Conservation (phyloP, 2,888 invertebrate genomes). For the Galeopsomyia nigrocyanea region DNA sequence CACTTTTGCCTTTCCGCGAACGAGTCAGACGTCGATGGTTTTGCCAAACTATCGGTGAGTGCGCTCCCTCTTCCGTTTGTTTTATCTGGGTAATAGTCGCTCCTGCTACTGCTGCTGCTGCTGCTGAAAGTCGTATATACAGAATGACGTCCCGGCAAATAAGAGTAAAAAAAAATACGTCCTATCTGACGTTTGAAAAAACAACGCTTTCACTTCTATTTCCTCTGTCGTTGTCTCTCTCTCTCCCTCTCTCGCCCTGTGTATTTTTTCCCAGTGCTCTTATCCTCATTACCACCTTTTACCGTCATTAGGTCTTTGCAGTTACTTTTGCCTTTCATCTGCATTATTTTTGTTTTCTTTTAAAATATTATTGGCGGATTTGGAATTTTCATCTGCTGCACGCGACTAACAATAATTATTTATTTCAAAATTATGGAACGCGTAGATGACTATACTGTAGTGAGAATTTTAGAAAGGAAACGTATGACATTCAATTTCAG, state of each 20-base stretch:
- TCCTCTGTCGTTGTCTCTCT: background rate
- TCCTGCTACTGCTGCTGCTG: no score
- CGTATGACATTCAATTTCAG: no score
- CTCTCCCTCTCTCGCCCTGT: constrained; percentile 3
- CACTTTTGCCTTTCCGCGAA: background rate
- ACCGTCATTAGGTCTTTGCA: background rate
- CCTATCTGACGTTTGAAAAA: constrained; percentile 5
- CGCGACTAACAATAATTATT: no score
- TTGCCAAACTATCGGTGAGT: constrained; percentile 9
- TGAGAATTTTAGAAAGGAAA: no score
- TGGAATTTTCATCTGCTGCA: no score
- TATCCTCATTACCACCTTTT: constrained; percentile 32
- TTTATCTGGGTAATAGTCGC: constrained; percentile 28
- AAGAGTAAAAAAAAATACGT: background rate
- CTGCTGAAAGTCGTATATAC: background rate
- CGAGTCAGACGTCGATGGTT: no score
- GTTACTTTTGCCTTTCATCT: background rate
- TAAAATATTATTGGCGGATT: no score
- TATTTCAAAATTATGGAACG: no score
- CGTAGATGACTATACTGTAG: no score
- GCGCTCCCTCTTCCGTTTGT: constrained; percentile 8
- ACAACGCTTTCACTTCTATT: constrained; percentile 3
- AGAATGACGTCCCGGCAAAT: background rate
- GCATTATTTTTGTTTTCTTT: no score
- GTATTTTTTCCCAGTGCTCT: constrained; percentile 27